A percentile compares a stretch with the other conserved stretches of the same genome.
Evolutionary conservation across 2,113 vertebrate species (phyloP).

Genomic region (Mormyrus lacerda): DNA sequence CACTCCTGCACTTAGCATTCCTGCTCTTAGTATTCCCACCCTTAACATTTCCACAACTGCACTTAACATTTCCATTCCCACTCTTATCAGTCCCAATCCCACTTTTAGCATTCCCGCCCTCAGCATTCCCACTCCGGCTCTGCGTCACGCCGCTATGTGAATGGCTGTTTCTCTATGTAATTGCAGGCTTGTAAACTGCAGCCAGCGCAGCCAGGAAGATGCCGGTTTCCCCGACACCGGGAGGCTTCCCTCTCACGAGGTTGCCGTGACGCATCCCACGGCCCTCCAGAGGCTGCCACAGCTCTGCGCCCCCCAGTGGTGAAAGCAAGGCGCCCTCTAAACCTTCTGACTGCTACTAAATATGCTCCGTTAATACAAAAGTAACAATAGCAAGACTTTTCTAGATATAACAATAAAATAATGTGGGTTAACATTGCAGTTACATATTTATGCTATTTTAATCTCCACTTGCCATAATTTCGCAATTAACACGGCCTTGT

Average conservation of each 20-base stretch:
- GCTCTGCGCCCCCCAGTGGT: neutral
- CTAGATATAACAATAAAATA: neutral
- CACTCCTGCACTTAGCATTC: neutral
- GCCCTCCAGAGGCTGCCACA: neutral
- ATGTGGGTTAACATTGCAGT: neutral
- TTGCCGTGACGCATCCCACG: neutral
- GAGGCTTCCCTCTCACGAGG: neutral
- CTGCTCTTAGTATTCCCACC: neutral
- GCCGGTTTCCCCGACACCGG: neutral
- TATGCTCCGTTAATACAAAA: neutral
- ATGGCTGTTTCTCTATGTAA: neutral
- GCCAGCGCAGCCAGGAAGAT: neutral
- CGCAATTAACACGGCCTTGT: neutral
- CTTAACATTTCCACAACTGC: neutral
- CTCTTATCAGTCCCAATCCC: neutral
- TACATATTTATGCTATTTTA: neutral
- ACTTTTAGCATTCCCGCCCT: neutral
- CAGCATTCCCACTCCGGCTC: neutral
- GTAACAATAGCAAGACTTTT: neutral
- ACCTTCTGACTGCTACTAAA: neutral
- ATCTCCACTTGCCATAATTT: neutral
- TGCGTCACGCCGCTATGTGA: neutral
- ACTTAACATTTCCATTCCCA: neutral
- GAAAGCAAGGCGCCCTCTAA: neutral
- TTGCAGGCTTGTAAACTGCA: neutral